A percentile compares a stretch with the other conserved stretches of the same genome.
Conservation (phyloP, 2,888 invertebrate genomes). For the Drosophila putrida region DNA sequence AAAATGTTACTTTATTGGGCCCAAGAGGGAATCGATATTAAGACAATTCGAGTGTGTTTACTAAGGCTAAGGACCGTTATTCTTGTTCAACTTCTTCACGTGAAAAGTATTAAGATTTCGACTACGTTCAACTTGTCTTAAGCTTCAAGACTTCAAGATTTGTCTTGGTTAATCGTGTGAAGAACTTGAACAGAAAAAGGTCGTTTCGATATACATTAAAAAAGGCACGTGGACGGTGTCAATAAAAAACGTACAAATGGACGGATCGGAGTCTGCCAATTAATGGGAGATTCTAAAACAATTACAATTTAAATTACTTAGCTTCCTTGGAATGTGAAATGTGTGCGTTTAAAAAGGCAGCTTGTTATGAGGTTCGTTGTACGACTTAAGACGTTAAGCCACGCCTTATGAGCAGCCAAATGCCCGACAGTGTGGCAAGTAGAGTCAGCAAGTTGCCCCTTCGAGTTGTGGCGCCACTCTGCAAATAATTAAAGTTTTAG, state of each 20-base stretch:
- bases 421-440: conserved; percentile 21
- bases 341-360: conserved; percentile 8
- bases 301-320: conserved; percentile 19
- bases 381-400: conserved; percentile 11
- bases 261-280: conserved; percentile 41
- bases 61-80: conserved; percentile 31
- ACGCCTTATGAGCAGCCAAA: conserved; percentile 30
- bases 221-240: conserved; percentile 57
- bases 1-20: conserved; percentile 49
- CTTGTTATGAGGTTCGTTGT: conserved; percentile 9
- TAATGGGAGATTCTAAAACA: conserved; percentile 27
- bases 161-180: neutral
- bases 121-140: no score
- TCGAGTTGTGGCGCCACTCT: conserved; percentile 57
- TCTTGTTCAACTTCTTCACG: neutral
- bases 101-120: conserved; percentile 7
- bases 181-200: neutral
- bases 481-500: conserved; percentile 25
- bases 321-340: conserved; percentile 34
- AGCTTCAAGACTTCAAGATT: no score
- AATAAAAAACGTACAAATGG: conserved; percentile 32
- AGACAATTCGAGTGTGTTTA: conserved; percentile 37
- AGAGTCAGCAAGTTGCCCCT: conserved; percentile 7
- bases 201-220: neutral
- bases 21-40: conserved; percentile 31